Base-by-base conservation (phyloP, 2,113 vertebrate genomes). In the Bothrops jararaca region DNA sequence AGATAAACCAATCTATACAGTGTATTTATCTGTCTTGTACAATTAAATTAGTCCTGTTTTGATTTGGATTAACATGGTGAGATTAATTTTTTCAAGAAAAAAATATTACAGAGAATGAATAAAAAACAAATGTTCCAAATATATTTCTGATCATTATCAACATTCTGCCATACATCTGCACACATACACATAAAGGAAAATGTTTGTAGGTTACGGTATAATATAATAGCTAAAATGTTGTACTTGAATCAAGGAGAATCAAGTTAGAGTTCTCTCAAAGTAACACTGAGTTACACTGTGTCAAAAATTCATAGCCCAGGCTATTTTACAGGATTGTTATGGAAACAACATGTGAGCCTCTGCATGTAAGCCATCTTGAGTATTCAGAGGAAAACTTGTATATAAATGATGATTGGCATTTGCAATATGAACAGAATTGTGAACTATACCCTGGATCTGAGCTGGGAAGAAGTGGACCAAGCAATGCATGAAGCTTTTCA, bases 371-470 rank as follows among this genome's bases (percentile, higher is more conserved):
- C 74, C 18, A 80, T 42, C 74, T 22, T 80, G 74, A 80, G 18
- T 42, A 42, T 80, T 42, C 7, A 69, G 18, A 69, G 60, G 29
- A 69, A 69, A 69, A n/a, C 56, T 2, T 57, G 56, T 20, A 5
- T n/a, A n/a, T n/a, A 69, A 69, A 5, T 80, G 34, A 80, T 42
- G 34, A 34, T 91, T 45, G 93, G 11, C 90, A 89, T 92, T 2
- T 13, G 86, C 3, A 89, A 53, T 42, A 90, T 11, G n/a, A 57
- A 58, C 53, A 94, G 91, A 92, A 95, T 93, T 95, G 80, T 26
- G 42, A 95, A 92, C 64, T 94, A 91, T 22, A 90, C 48, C 88
- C 91, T 74, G 94, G 89, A 95, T 93, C 56, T 97, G 89, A 8
- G 29, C 29, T 34, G 42, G 86, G 54, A 87, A 57, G 89, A 94